Evolutionary conservation across 2,888 invertebrate species (phyloP), one percentile per base, ranked within the genome.

Genomic region (Pseudanteris insignis): DNA sequence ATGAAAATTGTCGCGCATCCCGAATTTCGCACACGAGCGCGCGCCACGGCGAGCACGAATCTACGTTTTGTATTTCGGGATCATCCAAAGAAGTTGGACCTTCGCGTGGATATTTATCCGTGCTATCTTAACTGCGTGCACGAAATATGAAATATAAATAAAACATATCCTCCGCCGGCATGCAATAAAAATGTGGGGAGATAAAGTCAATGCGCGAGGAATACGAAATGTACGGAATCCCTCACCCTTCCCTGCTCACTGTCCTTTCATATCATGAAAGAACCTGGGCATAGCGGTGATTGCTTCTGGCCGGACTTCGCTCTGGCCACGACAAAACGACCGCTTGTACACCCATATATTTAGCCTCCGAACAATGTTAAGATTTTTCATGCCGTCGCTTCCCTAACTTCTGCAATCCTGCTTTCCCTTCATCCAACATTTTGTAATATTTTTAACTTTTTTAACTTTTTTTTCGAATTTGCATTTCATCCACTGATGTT

Each of bases 101-200:
- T 57, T 48, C 28, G 29, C 59, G 40, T 54, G 63, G 62, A 64
- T 65, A 65, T 66, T 64, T 63, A 64, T 66, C 61, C 59, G 57
- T 55, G 60, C 64, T 70, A 68, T 67, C 68, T 65, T 59, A 64
- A 60, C 65, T 67, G 65, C 68, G 67, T 66, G 69, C 63, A 62
- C 69, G 66, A 77, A 79, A 77, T 78, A 79, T 78, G 78, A 78
- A 79, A 75, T 78, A 78, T 78, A 78, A 79, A 78, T 79, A 79
- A 77, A 78, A 79, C 75, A 76, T 78, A 77, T 77, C 75, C 76
- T 70, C 60, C 70, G 70, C 64, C 63, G 66, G 71, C 70, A 70
- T 72, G 75, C 70, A 69, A 76, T 74, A 76, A 74, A 76, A 75
- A 77, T 76, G 73, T 70, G 70, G 73, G 69, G 70, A 75, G 75